A percentile compares a stretch with the other conserved stretches of the same genome.
phyloP scores from a whole-genome alignment of 1,140 invertebrate genomes.

The Hydropsyche tenuis region DNA sequence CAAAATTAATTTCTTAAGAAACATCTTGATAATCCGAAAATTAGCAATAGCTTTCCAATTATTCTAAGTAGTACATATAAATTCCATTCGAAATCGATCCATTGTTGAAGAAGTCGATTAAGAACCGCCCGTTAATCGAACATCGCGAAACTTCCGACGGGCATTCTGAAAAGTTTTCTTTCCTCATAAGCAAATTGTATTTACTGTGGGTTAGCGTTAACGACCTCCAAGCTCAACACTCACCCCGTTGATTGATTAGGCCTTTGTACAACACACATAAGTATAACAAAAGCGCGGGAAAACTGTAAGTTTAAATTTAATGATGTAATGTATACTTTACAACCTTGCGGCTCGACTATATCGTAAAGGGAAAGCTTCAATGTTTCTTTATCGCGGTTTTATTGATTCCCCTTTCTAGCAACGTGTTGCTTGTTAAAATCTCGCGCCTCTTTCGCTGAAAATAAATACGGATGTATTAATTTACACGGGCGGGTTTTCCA shows the following conservation, averaged over 20 bases:
- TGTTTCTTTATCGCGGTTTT: conserved; percentile 38
- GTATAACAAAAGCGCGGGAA: conserved; percentile 1
- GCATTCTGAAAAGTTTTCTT: too few species aligned
- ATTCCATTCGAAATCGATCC: too few species aligned
- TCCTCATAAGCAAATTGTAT: too few species aligned
- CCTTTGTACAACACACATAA: conserved; percentile 40
- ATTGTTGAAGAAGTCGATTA: too few species aligned
- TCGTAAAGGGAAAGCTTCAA: conserved; percentile 32
- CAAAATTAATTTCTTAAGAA: too few species aligned
- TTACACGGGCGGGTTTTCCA: background rate
- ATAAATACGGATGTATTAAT: conserved; percentile 26
- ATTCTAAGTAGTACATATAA: too few species aligned
- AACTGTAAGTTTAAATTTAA: conserved; percentile 45
- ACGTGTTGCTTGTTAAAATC: conserved; percentile 41
- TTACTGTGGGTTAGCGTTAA: too few species aligned
- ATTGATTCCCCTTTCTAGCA: conserved; percentile 22
- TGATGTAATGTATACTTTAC: conserved; percentile 47
- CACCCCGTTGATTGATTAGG: conserved; percentile 48
- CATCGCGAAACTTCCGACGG: too few species aligned
- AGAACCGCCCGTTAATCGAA: too few species aligned
- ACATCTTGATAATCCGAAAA: too few species aligned
- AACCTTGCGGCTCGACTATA: conserved; percentile 12
- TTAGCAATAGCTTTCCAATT: too few species aligned
- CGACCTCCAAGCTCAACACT: conserved; percentile 33
- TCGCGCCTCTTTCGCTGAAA: background rate